Evolutionary conservation across 2,888 invertebrate species (phyloP), one percentile per base, ranked within the genome.

Genomic region (Luperina nickerlii): DNA sequence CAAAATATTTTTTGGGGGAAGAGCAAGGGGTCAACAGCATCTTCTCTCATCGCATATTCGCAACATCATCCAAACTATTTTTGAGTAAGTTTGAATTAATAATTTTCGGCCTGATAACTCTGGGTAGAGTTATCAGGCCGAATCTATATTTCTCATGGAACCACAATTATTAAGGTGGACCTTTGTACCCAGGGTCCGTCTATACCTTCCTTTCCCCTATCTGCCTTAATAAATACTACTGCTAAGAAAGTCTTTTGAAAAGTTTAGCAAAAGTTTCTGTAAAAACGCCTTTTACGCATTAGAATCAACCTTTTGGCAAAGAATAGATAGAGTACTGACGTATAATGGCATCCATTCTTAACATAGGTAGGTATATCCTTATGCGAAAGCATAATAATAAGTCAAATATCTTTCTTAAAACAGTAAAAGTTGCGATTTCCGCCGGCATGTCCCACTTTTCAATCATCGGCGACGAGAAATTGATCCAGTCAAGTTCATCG

Each of bases 381-480:
- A 27, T 2, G 27, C 20, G 20, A 70, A 24, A 54, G 24, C 15
- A 38, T 24, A 18, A 3, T 54, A 54, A 9, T 32, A 54, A 24
- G 5, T 1, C 15, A 24, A n/a, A 66, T 5, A 54, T 32, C 5
- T 66, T 51, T 73, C 15, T 48, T 67, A 15, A 69, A 74, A 54
- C 89, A 97, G 98, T 98, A 0, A 98, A 98, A 95, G 93, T 98
- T 67, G 97, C 97, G 0, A 97, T 98, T 86, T 96, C 98, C 8
- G 97, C 97, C 13, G 98, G 98, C 1, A 93, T 95, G 71, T 95
- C 97, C 15, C 94, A 96, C 69, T 98, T 98, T 90, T 97, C 97
- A 0, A 94, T 97, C 11, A 97, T 98, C 78, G 95, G 95, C 5
- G 93, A 92, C 1, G 97, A 97, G 2, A 94, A 97, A 69, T 89